phyloP scores from a whole-genome alignment of 2,888 invertebrate species.

The Doris montereyensis region DNA sequence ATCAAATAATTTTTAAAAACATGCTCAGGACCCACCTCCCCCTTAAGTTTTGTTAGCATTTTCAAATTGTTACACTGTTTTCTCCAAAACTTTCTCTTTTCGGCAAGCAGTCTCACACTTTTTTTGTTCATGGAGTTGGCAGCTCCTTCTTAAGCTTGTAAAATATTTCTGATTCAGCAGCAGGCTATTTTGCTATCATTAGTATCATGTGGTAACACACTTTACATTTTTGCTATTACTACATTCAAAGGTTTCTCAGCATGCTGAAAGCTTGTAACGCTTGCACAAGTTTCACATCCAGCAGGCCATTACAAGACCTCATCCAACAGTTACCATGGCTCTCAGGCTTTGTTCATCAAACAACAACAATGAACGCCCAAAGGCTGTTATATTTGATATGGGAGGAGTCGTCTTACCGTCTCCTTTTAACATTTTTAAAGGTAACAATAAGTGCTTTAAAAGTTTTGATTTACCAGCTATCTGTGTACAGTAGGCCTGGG shows the following conservation, averaged over 20 bases:
- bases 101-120: not conserved
- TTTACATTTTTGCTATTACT: too few relatives aligned
- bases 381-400: conserved; percentile 75
- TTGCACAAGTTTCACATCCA: not conserved
- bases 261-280: not conserved
- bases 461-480: not conserved
- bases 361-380: conserved; percentile 36
- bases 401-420: conserved; percentile 74
- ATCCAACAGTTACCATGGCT: not conserved
- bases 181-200: too few relatives aligned
- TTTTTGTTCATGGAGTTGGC: not conserved
- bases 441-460: conserved; percentile 45
- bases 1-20: too few relatives aligned
- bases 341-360: conserved; percentile 13
- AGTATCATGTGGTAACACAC: too few relatives aligned
- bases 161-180: too few relatives aligned
- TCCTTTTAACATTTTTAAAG: conserved; percentile 67
- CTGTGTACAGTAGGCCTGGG: too few relatives aligned
- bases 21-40: too few relatives aligned
- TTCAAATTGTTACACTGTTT: not conserved
- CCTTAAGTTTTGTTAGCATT: too few relatives aligned
- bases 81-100: not conserved
- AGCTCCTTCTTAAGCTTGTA: too few relatives aligned
- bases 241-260: too few relatives aligned
- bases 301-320: not conserved